Evolutionary conservation across 2,888 invertebrate species (phyloP).

Genomic region (Patella depressa): DNA sequence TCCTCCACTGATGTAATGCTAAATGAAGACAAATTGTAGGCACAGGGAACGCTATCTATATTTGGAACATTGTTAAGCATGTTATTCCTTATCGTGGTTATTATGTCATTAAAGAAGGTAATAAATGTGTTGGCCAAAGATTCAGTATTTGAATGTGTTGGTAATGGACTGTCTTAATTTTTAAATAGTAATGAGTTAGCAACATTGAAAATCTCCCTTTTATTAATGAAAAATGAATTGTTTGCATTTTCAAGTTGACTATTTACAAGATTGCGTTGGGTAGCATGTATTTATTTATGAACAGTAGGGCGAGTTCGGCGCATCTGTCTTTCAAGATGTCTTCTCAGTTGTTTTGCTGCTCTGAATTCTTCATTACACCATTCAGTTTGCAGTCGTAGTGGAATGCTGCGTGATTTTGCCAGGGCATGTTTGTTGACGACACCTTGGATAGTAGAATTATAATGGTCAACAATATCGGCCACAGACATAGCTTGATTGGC

Average conservation of each 20-base stretch:
- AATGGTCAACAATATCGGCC: neutral
- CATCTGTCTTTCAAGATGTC: slow-evolving; percentile 12
- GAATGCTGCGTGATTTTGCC: neutral
- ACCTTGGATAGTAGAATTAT: neutral
- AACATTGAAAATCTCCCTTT: too few species aligned
- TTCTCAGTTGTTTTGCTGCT: slow-evolving; percentile 1
- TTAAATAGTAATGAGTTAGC: too few species aligned
- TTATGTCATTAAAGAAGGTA: too few species aligned
- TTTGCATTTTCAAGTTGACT: neutral
- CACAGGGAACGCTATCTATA: too few species aligned
- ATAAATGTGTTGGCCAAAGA: too few species aligned
- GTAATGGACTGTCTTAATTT: too few species aligned
- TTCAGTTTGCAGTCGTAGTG: neutral
- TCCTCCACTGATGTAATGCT: too few species aligned
- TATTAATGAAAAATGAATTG: neutral
- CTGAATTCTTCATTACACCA: neutral
- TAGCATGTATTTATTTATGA: neutral
- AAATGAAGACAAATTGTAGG: too few species aligned
- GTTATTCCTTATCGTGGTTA: too few species aligned
- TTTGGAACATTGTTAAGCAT: too few species aligned
- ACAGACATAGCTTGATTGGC: neutral
- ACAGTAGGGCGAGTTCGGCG: neutral
- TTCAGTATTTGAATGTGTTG: too few species aligned
- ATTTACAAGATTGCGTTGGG: slow-evolving; percentile 1
- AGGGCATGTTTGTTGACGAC: slow-evolving; percentile 7